These are phyloP conservation scores for Brachypteracias leptosomus DNA, from an alignment of 2,113 vertebrate species.

Conservation along the genomic window DNA sequence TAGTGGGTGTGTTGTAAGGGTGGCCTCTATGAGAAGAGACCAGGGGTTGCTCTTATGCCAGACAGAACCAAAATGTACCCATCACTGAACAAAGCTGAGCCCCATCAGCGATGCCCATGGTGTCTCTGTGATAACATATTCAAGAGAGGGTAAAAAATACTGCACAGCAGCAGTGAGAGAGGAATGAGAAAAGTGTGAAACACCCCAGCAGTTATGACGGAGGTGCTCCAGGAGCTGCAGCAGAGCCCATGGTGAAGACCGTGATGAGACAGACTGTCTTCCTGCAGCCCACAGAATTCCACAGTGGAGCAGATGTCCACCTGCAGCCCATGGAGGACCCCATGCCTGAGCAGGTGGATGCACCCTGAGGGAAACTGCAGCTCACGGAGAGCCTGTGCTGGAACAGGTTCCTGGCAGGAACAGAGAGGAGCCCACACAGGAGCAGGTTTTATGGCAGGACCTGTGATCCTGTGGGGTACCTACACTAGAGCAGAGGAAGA, in stretches of 20 bases:
- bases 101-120: not conserved
- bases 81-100: not conserved
- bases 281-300: not conserved
- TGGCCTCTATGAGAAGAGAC: not conserved
- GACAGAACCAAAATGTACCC: not conserved
- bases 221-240: rapidly evolving
- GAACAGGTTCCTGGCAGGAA: not conserved
- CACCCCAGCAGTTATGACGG: too few relatives aligned
- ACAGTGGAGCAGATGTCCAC: not conserved
- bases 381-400: rapidly evolving
- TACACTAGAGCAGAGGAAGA: not conserved
- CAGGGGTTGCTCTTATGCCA: not conserved
- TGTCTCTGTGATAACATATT: not conserved
- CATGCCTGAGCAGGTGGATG: rapidly evolving
- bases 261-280: not conserved
- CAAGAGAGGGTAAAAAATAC: not conserved
- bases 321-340: not conserved
- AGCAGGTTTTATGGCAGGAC: not conserved
- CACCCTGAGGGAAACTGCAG: not conserved
- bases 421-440: not conserved
- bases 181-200: not conserved
- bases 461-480: not conserved
- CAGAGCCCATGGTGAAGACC: not conserved
- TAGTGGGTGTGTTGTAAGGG: rapidly evolving
- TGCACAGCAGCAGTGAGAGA: not conserved